These are phyloP conservation scores for Caenorhabditis parvicauda DNA, from an alignment of 2,888 invertebrate species.

Conservation along the genomic window DNA sequence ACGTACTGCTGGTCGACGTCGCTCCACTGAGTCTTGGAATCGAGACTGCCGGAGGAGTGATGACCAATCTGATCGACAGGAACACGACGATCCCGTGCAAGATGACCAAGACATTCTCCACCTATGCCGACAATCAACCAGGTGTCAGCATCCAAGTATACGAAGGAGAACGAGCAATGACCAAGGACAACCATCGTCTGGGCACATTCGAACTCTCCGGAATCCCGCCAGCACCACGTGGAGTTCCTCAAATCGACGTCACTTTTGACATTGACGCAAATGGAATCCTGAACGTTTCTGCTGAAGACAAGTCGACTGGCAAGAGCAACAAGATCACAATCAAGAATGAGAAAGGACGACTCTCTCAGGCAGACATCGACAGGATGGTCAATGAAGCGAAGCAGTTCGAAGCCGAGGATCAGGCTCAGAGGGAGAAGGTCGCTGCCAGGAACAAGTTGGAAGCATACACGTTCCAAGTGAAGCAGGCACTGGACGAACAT, in stretches of 20 bases:
- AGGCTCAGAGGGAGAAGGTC: slow-evolving; percentile 67
- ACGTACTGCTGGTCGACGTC: slow-evolving; percentile 78
- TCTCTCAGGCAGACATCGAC: slow-evolving; percentile 88
- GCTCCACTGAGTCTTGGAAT: slow-evolving; percentile 84
- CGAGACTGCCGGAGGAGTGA: slow-evolving; percentile 87
- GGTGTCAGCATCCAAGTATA: slow-evolving; percentile 80
- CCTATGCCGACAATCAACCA: slow-evolving; percentile 86
- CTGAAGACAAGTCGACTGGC: slow-evolving; percentile 57
- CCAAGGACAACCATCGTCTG: slow-evolving; percentile 64
- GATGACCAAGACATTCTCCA: slow-evolving; percentile 72
- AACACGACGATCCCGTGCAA: slow-evolving; percentile 64
- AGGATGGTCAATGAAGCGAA: slow-evolving; percentile 82
- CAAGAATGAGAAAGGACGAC: slow-evolving; percentile 72
- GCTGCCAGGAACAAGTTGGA: slow-evolving; percentile 82
- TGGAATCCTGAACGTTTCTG: slow-evolving; percentile 57
- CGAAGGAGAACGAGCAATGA: slow-evolving; percentile 69
- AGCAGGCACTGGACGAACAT: slow-evolving; percentile 50
- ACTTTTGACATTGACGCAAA: slow-evolving; percentile 64
- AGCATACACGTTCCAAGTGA: slow-evolving; percentile 71
- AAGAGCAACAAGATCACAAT: slow-evolving; percentile 52
- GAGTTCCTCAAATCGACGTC: slow-evolving; percentile 68
- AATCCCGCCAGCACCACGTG: slow-evolving; percentile 61
- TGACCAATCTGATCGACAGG: slow-evolving; percentile 83
- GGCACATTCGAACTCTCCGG: slow-evolving; percentile 64
- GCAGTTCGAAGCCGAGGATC: slow-evolving; percentile 76